Percentiles rank a stretch among this genome's conserved stretches.
Conservation (phyloP, 2,113 vertebrate genomes). For the Tetrao urogallus region DNA sequence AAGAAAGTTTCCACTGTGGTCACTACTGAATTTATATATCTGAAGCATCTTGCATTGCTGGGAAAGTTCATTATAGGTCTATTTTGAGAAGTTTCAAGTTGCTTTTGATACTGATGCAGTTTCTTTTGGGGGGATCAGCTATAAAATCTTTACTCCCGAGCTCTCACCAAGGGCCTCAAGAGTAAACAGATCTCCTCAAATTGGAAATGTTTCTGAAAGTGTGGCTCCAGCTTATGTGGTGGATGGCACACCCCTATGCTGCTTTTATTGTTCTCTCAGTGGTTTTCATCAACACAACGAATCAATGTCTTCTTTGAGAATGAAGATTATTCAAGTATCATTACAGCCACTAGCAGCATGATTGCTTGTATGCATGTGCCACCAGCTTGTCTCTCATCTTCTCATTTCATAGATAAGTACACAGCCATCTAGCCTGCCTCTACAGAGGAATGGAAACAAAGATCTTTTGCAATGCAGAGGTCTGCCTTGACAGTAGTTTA, state of each 20-base stretch:
- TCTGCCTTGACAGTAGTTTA: neutral
- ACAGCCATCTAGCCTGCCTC: neutral
- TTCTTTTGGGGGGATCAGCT: neutral
- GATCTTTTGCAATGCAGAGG: neutral
- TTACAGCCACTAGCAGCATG: fast-evolving
- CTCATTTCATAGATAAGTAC: neutral
- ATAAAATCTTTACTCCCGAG: neutral
- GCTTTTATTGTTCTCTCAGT: neutral
- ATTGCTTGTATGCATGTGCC: no score
- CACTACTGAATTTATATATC: neutral
- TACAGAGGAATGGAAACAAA: neutral
- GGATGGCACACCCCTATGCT: neutral
- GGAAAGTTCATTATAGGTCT: neutral
- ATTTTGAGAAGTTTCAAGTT: neutral
- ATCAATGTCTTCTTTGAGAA: neutral
- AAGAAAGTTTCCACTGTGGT: neutral
- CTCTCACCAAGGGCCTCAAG: neutral
- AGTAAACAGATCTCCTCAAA: neutral
- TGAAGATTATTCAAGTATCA: neutral
- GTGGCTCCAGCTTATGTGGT: fast-evolving
- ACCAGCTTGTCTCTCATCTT: neutral
- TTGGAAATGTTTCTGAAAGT: neutral
- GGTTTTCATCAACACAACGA: neutral
- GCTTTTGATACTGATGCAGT: neutral
- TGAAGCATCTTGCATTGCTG: neutral